Evolutionary conservation across 1,140 invertebrate genomes (phyloP).

Genomic region (Mercenaria mercenaria): DNA sequence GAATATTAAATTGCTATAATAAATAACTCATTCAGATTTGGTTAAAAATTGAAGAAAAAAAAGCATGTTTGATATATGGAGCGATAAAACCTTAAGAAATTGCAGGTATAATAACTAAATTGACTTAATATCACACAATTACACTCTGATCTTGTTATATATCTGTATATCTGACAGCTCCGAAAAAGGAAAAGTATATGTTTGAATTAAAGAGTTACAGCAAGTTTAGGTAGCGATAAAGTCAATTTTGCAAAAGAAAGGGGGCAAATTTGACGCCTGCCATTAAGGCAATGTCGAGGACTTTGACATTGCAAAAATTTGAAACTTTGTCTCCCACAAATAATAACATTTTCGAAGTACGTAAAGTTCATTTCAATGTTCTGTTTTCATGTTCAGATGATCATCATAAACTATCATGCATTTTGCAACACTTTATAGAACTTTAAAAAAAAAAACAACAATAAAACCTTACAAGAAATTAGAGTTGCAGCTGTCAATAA

Average conservation of each 20-base stretch:
- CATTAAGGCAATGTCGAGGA: neutral
- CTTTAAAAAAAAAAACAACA: no score
- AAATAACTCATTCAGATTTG: constrained; percentile 5
- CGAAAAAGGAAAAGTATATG: neutral
- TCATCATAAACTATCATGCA: no score
- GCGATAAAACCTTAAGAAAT: neutral
- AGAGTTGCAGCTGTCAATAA: no score
- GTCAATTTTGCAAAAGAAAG: neutral
- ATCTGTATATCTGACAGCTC: neutral
- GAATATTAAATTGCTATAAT: neutral
- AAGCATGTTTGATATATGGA: neutral
- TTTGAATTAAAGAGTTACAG: neutral
- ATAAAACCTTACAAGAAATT: no score
- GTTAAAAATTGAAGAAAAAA: neutral
- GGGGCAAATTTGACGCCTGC: neutral
- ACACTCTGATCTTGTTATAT: neutral
- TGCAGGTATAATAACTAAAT: constrained; percentile 21
- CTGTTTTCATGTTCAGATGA: no score
- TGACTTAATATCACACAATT: constrained; percentile 20
- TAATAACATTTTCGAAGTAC: no score
- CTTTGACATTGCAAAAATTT: no score
- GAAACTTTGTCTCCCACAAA: no score
- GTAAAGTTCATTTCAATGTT: no score
- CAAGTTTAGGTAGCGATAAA: no score
- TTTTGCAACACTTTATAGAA: no score